phyloP scores from a whole-genome alignment of 2,888 invertebrate species.

The Drosophila percnosoma region DNA sequence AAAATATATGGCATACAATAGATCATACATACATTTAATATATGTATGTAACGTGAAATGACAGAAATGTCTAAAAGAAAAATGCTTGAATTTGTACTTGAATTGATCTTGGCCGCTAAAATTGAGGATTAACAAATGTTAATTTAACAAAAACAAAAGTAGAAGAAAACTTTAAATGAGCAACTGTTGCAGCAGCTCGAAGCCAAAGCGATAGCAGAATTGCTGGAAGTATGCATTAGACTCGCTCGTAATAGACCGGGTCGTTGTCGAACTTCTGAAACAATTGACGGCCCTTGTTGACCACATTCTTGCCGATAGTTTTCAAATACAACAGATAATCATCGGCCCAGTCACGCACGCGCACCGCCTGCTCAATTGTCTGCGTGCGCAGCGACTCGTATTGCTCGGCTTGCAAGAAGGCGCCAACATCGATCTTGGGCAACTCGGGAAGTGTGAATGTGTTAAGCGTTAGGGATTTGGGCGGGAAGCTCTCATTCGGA shows the following conservation, averaged over 20 bases:
- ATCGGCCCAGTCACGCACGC: slow-evolving; percentile 85
- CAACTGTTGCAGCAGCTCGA: slow-evolving; percentile 71
- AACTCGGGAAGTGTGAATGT: slow-evolving; percentile 77
- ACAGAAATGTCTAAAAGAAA: slow-evolving; percentile 21
- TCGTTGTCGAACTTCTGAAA: slow-evolving; percentile 65
- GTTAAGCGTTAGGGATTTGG: slow-evolving; percentile 77
- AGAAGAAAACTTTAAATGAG: slow-evolving; percentile 22
- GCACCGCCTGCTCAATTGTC: slow-evolving; percentile 86
- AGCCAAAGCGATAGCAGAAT: slow-evolving; percentile 59
- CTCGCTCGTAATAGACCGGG: slow-evolving; percentile 77
- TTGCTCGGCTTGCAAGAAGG: slow-evolving; percentile 77
- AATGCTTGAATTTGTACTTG: slow-evolving; percentile 73
- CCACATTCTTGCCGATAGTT: slow-evolving; percentile 86
- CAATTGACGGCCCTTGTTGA: slow-evolving; percentile 85
- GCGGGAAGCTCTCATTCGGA: slow-evolving; percentile 84
- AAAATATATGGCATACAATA: slow-evolving; percentile 11
- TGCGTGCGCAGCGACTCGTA: slow-evolving; percentile 85
- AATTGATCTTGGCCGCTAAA: slow-evolving; percentile 51
- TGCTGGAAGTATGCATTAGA: slow-evolving; percentile 61
- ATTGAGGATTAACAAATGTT: slow-evolving; percentile 16
- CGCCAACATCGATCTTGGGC: slow-evolving; percentile 77
- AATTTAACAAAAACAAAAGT: slow-evolving; percentile 4
- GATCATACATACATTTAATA: slow-evolving; percentile 16
- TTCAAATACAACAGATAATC: slow-evolving; percentile 85
- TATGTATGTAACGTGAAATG: slow-evolving; percentile 22